Percentiles rank a stretch among this genome's conserved stretches.
Evolutionary conservation across 1,140 invertebrate genomes (phyloP).

Genomic region (Zaprionus taronus): DNA sequence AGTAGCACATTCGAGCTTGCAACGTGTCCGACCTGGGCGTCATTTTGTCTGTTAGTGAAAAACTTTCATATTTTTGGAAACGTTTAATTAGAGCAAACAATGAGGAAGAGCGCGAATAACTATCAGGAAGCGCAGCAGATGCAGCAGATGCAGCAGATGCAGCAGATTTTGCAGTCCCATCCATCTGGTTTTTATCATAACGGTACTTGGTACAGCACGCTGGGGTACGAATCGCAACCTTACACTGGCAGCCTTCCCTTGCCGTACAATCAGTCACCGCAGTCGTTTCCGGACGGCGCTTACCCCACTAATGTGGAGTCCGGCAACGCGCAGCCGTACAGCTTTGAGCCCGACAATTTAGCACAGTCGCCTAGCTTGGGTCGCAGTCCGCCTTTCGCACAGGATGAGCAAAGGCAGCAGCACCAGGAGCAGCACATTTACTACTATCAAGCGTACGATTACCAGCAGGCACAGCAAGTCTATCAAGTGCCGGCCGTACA

Average conservation of each 20-base stretch:
- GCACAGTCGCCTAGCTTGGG: neutral
- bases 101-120: slow-evolving; percentile 6
- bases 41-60: neutral
- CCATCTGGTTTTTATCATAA: slow-evolving; percentile 5
- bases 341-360: neutral
- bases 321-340: neutral
- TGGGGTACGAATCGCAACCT: neutral
- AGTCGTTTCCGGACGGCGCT: neutral
- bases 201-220: slow-evolving; percentile 22
- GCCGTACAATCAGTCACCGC: neutral
- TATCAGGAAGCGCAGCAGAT: neutral
- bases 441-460: neutral
- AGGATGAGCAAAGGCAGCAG: neutral
- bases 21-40: neutral
- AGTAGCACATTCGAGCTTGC: neutral
- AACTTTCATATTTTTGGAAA: neutral
- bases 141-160: neutral
- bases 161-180: neutral
- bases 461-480: neutral
- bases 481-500: neutral
- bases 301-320: neutral
- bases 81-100: neutral
- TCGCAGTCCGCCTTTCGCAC: neutral
- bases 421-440: neutral
- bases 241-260: neutral